These are phyloP conservation scores for Creontiades dilutus DNA, from an alignment of 2,888 invertebrate species.

Conservation along the genomic window DNA sequence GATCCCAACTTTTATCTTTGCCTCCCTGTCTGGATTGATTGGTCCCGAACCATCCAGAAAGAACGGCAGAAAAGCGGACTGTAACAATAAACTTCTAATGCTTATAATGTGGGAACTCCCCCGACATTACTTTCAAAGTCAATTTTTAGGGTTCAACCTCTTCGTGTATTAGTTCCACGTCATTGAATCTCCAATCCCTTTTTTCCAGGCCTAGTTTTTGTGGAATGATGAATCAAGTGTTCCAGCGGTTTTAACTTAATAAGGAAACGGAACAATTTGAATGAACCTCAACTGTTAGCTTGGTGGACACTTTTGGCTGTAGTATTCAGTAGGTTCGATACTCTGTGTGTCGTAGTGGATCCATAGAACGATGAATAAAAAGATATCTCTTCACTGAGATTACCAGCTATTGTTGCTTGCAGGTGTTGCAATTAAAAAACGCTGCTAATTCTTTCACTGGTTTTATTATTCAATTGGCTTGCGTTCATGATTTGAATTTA, in stretches of 20 bases:
- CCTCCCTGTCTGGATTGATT: conserved; percentile 6
- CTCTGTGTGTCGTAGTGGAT: too few relatives aligned
- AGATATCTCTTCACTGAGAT: too few relatives aligned
- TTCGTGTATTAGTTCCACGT: conserved; percentile 1
- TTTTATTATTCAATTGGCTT: too few relatives aligned
- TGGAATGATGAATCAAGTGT: background rate
- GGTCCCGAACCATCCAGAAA: background rate
- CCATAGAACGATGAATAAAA: too few relatives aligned
- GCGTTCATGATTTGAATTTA: too few relatives aligned
- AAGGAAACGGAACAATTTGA: too few relatives aligned
- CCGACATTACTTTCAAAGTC: background rate
- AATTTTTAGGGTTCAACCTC: conserved; percentile 21
- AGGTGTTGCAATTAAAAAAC: too few relatives aligned
- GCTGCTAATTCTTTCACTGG: too few relatives aligned
- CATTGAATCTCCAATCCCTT: background rate
- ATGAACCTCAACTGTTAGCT: too few relatives aligned
- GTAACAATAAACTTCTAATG: conserved; percentile 43
- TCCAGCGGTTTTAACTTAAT: background rate
- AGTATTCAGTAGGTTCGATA: too few relatives aligned
- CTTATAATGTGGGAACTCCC: conserved; percentile 37
- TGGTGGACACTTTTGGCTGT: too few relatives aligned
- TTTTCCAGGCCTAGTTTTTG: background rate
- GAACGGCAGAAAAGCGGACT: background rate
- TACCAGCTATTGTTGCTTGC: too few relatives aligned
- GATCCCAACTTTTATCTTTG: conserved; percentile 46